These are phyloP conservation scores for Amiota minor DNA, from an alignment of 2,888 invertebrate genomes.

Conservation along the genomic window DNA sequence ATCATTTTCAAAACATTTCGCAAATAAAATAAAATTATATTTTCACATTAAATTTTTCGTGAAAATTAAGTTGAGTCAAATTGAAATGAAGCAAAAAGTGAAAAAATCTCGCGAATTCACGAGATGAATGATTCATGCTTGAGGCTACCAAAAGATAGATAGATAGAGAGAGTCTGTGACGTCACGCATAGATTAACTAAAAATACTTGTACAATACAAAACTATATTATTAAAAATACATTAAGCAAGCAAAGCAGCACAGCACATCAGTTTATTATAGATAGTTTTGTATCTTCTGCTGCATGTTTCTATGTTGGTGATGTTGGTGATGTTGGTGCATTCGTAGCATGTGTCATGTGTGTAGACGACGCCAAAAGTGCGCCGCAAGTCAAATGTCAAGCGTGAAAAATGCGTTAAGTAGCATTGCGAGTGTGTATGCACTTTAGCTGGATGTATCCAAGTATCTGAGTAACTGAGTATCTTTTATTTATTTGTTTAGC, in stretches of 20 bases:
- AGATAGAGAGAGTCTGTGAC: slow-evolving; percentile 48
- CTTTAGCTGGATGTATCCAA: background rate
- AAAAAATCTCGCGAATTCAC: slow-evolving; percentile 34
- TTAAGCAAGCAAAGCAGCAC: slow-evolving; percentile 34
- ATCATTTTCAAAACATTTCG: slow-evolving; percentile 44
- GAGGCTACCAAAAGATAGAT: background rate
- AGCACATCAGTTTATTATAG: slow-evolving; percentile 21
- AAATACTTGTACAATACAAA: slow-evolving; percentile 45
- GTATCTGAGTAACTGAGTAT: background rate
- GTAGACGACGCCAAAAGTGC: slow-evolving; percentile 58
- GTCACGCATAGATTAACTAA: slow-evolving; percentile 62
- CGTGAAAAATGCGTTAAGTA: slow-evolving; percentile 72
- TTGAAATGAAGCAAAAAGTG: slow-evolving; percentile 35
- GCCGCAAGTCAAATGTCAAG: slow-evolving; percentile 72
- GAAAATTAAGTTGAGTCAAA: slow-evolving; percentile 39
- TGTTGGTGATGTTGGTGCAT: slow-evolving; percentile 13
- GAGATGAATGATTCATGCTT: slow-evolving; percentile 43
- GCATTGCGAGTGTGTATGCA: slow-evolving; percentile 25
- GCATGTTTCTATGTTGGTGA: background rate
- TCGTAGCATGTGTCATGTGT: slow-evolving; percentile 20
- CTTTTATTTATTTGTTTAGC: background rate
- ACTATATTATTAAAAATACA: slow-evolving; percentile 51
- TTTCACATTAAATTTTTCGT: slow-evolving; percentile 15
- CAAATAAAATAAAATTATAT: slow-evolving; percentile 42
- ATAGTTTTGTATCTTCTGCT: background rate